Conservation (phyloP, 2,888 invertebrate species). For the Epinotia nisella region DNA sequence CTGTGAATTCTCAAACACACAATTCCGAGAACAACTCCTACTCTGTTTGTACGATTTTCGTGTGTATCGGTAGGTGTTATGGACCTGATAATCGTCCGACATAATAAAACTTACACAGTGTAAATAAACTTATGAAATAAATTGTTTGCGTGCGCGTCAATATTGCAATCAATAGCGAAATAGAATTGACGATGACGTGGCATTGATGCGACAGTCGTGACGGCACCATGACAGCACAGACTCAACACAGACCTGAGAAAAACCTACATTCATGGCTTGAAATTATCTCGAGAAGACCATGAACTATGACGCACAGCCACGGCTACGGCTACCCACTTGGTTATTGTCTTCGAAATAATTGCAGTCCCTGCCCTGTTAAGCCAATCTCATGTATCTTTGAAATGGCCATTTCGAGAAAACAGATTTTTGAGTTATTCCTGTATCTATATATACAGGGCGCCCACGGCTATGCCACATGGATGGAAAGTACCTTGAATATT, state of each 20-base stretch:
- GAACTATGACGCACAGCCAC: too few relatives aligned
- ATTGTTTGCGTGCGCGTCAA: conserved; percentile 28
- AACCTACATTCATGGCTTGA: too few relatives aligned
- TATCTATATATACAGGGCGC: too few relatives aligned
- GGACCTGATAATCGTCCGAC: conserved; percentile 72
- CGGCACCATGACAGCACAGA: not conserved
- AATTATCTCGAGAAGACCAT: too few relatives aligned
- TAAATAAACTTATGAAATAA: conserved; percentile 32
- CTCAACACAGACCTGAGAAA: not conserved
- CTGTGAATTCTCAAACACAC: conserved; percentile 53
- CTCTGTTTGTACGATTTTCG: conserved; percentile 72
- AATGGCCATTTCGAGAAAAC: too few relatives aligned
- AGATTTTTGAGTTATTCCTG: too few relatives aligned
- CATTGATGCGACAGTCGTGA: not conserved
- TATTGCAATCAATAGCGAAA: conserved; percentile 6
- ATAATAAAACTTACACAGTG: conserved; percentile 50
- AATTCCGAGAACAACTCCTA: conserved; percentile 56
- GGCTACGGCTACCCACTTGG: too few relatives aligned
- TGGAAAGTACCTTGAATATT: too few relatives aligned
- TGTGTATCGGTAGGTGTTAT: conserved; percentile 71
- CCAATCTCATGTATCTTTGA: too few relatives aligned
- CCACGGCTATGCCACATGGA: too few relatives aligned
- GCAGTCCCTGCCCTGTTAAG: too few relatives aligned
- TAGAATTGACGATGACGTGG: not conserved
- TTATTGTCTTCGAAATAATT: too few relatives aligned